phyloP scores from a whole-genome alignment of 2,888 invertebrate species.

The Erebia epiphron region DNA sequence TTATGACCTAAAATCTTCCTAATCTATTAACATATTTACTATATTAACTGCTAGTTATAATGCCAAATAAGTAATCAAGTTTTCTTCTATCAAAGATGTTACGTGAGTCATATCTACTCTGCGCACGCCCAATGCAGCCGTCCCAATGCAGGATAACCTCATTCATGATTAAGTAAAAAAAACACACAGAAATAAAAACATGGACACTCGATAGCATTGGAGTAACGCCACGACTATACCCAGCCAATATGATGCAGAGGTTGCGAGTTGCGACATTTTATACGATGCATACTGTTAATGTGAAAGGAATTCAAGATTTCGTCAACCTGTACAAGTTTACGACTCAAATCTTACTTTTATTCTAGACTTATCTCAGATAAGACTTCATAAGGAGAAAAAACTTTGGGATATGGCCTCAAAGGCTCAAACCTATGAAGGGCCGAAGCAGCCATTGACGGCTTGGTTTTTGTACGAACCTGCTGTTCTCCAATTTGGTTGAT shows the following conservation, averaged over 20 bases:
- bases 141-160: constrained; percentile 55
- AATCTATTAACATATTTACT: too few species aligned
- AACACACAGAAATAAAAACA: constrained; percentile 5
- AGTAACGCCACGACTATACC: constrained; percentile 15
- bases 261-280: constrained; percentile 26
- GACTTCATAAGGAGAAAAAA: background rate
- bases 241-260: constrained; percentile 20
- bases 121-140: constrained; percentile 63
- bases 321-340: constrained; percentile 31
- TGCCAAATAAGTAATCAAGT: background rate
- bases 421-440: constrained; percentile 20
- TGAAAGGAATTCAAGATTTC: constrained; percentile 50
- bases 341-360: constrained; percentile 3
- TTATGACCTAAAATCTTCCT: too few species aligned
- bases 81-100: background rate
- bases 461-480: constrained; percentile 68
- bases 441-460: constrained; percentile 30
- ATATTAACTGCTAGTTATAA: too few species aligned
- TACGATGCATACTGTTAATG: constrained; percentile 39
- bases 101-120: constrained; percentile 29
- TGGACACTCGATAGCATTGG: constrained; percentile 6
- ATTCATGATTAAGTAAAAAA: constrained; percentile 41
- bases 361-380: background rate
- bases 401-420: constrained; percentile 14
- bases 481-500: constrained; percentile 78